Conservation (phyloP, 2,888 invertebrate genomes). For the Idaea biselata region DNA sequence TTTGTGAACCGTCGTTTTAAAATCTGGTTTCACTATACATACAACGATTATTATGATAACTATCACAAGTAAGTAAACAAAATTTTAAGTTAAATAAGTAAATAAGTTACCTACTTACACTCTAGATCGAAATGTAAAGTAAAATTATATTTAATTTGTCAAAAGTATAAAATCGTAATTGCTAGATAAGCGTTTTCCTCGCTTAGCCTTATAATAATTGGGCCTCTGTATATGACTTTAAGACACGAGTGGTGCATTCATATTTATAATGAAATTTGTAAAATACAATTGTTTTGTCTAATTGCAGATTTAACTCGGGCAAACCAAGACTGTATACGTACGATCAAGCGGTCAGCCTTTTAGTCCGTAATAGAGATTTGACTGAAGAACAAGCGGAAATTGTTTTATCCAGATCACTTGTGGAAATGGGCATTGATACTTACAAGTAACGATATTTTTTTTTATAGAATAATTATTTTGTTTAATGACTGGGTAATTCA, state of each 20-base stretch:
- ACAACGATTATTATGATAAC: conserved; percentile 45
- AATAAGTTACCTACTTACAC: too few species aligned
- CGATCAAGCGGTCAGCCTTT: conserved; percentile 60
- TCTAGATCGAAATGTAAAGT: too few species aligned
- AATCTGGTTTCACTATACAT: conserved; percentile 40
- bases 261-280: not conserved
- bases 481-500: not conserved
- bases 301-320: conserved; percentile 37
- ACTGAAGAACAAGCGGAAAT: conserved; percentile 68
- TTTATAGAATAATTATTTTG: conserved; percentile 2
- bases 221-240: too few species aligned
- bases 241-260: too few species aligned
- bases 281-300: not conserved
- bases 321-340: conserved; percentile 39
- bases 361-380: conserved; percentile 61
- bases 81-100: too few species aligned
- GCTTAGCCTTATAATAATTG: too few species aligned
- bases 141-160: too few species aligned
- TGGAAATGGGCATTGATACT: conserved; percentile 57
- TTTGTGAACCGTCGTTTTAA: conserved; percentile 28
- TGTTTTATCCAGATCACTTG: conserved; percentile 67
- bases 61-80: conserved; percentile 42
- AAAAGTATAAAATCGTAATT: too few species aligned
- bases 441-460: conserved; percentile 43
- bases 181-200: too few species aligned